Base-by-base conservation (phyloP, 2,797 vertebrate species). In the Parauchenoglanis punctatus region DNA sequence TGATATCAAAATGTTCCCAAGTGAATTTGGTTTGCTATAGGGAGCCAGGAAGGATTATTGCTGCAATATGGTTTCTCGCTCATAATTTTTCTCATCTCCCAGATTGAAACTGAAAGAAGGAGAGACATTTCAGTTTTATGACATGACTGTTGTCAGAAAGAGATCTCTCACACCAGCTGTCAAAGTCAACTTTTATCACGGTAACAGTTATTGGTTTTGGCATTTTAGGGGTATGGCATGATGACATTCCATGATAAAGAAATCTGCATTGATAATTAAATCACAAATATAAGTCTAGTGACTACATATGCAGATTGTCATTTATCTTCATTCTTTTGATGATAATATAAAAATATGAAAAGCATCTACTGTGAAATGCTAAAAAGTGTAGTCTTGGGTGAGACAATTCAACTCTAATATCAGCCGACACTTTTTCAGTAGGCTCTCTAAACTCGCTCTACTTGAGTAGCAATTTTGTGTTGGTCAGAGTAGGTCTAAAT, bases 21-120 rank as follows among this genome's bases (percentile, higher is more conserved):
- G 35, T 76, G 56, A 31, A 85, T 78, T 35, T 78, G 46, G 20
- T 67, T 58, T 40, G 49, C 31, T 80, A 15, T n/a, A 18, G 11
- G 67, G 52, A 70, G 15, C 25, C 54, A 73, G 40, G 15, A 73
- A 35, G 65, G n/a, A 28, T 44, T 63, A 68, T 82, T 63, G 40
- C 35, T 73, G 85, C 28, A 81, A 81, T 75, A 85, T n/a, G n/a
- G 76, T 28, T 44, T 70, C 46, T 67, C 49, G 1, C 75, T 80
- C 15, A n/a, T 59, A 44, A 77, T 80, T 61, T 35, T 68, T 77
- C 40, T 86, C 75, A 46, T 86, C 68, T 73, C 17, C 58, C 4
- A 46, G 25, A 84, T 70, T 25, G 59, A 76, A 67, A 87, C 63
- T 75, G 80, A 87, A 73, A 81, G 68, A 52, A 40, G 77, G 7